Evolutionary conservation across 2,113 vertebrate genomes (phyloP).

Genomic region (Halichoeres trimaculatus): DNA sequence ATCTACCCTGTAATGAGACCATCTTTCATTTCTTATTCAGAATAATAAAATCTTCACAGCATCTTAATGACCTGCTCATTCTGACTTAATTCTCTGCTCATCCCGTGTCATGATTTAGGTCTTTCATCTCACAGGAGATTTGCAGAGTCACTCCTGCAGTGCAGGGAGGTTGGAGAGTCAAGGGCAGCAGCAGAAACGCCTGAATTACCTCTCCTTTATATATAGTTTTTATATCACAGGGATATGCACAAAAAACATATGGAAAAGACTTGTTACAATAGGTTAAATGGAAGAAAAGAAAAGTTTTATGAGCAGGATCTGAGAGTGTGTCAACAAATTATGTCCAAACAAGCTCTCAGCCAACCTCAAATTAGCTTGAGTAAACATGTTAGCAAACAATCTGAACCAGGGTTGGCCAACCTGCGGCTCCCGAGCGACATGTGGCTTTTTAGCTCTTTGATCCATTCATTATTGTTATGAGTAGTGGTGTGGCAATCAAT

Average conservation of each 20-base stretch:
- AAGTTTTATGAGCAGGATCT: too few relatives aligned
- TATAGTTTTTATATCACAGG: background rate
- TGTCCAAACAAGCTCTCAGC: too few relatives aligned
- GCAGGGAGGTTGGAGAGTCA: constrained; percentile 18
- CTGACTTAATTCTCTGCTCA: background rate
- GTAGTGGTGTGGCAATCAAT: too few relatives aligned
- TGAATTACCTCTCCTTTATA: background rate
- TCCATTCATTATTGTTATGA: too few relatives aligned
- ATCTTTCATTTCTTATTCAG: background rate
- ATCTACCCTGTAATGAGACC: background rate
- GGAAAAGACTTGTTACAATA: background rate
- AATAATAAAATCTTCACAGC: background rate
- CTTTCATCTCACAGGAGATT: background rate
- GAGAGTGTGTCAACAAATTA: too few relatives aligned
- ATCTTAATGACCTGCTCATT: background rate
- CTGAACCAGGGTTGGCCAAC: too few relatives aligned
- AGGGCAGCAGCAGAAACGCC: background rate
- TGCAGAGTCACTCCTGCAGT: constrained; percentile 4
- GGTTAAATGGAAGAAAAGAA: too few relatives aligned
- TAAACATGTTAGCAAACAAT: too few relatives aligned
- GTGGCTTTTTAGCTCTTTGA: too few relatives aligned
- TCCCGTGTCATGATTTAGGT: background rate
- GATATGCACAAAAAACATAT: background rate
- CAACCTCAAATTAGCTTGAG: too few relatives aligned
- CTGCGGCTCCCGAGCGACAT: too few relatives aligned